Evolutionary conservation across 2,113 vertebrate genomes (phyloP).

Genomic region (Laticauda laticaudata): DNA sequence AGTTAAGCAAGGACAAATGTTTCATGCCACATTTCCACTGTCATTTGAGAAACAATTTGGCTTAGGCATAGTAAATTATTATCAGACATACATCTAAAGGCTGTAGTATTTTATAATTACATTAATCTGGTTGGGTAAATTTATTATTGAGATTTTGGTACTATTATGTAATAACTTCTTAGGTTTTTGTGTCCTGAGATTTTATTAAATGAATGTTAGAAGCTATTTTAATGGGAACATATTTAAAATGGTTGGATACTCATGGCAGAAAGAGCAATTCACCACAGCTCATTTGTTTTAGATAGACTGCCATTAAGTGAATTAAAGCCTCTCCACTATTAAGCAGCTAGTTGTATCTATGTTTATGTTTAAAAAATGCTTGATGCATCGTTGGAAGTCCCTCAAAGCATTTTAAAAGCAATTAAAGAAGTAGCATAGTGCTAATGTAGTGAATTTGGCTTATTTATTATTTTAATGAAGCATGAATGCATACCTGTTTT

Average conservation of each 20-base stretch:
- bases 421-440: conserved; percentile 33
- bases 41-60: not conserved
- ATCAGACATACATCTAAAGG: not conserved
- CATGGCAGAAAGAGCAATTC: conserved; percentile 34
- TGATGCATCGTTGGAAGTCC: conserved; percentile 50
- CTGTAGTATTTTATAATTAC: not conserved
- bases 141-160: conserved; percentile 1
- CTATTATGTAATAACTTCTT: not conserved
- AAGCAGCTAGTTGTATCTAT: not conserved
- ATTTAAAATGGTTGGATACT: conserved; percentile 43
- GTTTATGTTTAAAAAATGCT: conserved; percentile 30
- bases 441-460: conserved; percentile 25
- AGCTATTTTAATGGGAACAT: conserved; percentile 30
- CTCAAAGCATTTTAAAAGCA: conserved; percentile 26
- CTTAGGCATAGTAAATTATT: not conserved
- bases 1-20: too few species aligned
- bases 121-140: not conserved
- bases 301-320: conserved; percentile 33
- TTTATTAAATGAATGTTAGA: conserved; percentile 20
- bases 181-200: not conserved
- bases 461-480: conserved; percentile 23
- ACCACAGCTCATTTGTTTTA: conserved; percentile 58
- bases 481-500: conserved; percentile 15
- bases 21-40: not conserved
- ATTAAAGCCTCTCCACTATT: conserved; percentile 17